phyloP scores from a whole-genome alignment of 2,113 vertebrate species.

The Tursiops truncatus region DNA sequence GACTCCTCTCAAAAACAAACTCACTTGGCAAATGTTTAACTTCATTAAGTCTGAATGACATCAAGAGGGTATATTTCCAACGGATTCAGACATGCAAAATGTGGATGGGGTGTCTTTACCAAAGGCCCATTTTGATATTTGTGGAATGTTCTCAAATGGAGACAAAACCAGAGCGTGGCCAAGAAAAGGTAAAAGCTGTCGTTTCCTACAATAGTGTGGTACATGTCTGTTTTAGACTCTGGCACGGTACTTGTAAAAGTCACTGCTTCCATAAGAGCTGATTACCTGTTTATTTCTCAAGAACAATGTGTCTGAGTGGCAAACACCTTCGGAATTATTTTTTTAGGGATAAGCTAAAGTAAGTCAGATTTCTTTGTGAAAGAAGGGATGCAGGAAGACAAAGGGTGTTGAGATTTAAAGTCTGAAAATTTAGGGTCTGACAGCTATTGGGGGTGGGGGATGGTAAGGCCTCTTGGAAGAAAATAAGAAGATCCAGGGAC shows the following conservation, averaged over 20 bases:
- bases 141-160: conserved; percentile 17
- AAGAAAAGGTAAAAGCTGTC: conserved; percentile 10
- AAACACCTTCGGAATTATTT: conserved; percentile 2
- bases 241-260: neutral
- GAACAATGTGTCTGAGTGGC: neutral
- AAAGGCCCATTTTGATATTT: conserved; percentile 27
- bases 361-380: neutral
- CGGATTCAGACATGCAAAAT: neutral
- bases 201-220: neutral
- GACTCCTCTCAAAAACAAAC: conserved; percentile 42
- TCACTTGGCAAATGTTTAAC: conserved; percentile 53
- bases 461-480: neutral
- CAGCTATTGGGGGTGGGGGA: neutral
- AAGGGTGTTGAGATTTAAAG: neutral
- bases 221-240: neutral
- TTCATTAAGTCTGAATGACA: conserved; percentile 18
- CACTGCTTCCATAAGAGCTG: neutral
- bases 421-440: neutral
- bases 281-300: conserved; percentile 27
- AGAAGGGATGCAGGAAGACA: neutral
- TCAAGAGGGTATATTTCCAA: neutral
- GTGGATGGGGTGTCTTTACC: neutral
- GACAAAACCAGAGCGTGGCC: neutral
- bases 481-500: neutral
- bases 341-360: neutral